These are phyloP conservation scores for Diarsia brunnea DNA, from an alignment of 2,888 invertebrate species.

Conservation along the genomic window DNA sequence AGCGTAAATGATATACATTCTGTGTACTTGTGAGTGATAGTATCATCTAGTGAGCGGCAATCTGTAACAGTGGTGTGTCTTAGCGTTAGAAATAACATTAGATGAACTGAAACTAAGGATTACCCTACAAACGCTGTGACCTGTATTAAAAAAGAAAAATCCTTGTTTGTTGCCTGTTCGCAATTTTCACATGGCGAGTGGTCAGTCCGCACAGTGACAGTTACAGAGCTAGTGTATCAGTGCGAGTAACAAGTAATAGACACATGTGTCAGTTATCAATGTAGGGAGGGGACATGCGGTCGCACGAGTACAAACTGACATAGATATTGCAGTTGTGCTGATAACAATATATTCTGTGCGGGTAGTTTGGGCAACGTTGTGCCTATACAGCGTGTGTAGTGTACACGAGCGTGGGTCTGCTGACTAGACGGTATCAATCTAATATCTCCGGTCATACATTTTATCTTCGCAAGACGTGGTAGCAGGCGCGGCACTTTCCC, in stretches of 20 bases:
- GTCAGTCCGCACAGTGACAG: constrained; percentile 18
- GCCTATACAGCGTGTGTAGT: constrained; percentile 58
- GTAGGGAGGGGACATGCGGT: constrained; percentile 12
- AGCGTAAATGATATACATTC: constrained; percentile 47
- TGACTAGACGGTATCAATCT: constrained; percentile 71
- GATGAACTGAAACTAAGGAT: constrained; percentile 37
- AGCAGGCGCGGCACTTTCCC: constrained; percentile 41
- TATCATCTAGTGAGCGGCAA: constrained; percentile 28
- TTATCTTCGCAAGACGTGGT: constrained; percentile 59
- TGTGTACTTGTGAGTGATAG: constrained; percentile 23
- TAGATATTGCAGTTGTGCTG: constrained; percentile 49
- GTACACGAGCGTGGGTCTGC: constrained; percentile 60
- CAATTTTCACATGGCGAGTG: constrained; percentile 22
- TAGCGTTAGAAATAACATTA: constrained; percentile 25
- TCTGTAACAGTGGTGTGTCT: neutral
- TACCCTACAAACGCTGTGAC: constrained; percentile 50
- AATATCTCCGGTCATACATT: constrained; percentile 67
- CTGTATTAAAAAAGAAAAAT: constrained; percentile 43
- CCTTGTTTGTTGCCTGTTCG: constrained; percentile 19
- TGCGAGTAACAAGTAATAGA: constrained; percentile 15
- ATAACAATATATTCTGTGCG: constrained; percentile 62
- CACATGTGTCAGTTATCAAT: constrained; percentile 47
- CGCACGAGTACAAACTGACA: constrained; percentile 19
- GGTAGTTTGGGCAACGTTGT: constrained; percentile 52
- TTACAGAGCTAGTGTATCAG: constrained; percentile 35